phyloP scores from a whole-genome alignment of 2,797 vertebrate genomes.

The Petrocephalus schoutedeni region DNA sequence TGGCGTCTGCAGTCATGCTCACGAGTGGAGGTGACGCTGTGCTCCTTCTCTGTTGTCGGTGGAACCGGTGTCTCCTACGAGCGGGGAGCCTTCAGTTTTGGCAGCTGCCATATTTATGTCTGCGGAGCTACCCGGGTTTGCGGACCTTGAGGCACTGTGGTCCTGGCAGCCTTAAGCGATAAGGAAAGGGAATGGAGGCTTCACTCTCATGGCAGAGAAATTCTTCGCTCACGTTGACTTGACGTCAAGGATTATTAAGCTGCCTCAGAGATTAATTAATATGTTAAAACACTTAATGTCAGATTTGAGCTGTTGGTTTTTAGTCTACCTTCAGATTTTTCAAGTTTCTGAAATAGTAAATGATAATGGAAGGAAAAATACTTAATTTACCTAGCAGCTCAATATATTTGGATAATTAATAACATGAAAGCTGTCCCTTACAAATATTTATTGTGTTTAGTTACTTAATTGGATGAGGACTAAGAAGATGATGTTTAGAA shows the following conservation, averaged over 20 bases:
- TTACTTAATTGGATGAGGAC: not conserved
- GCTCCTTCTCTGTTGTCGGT: constrained; percentile 40
- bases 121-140: constrained; percentile 53
- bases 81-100: constrained; percentile 40
- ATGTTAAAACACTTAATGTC: constrained; percentile 1
- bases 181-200: constrained; percentile 27
- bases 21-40: constrained; percentile 58
- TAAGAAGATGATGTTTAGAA: not conserved
- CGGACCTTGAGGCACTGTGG: constrained; percentile 40
- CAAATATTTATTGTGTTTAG: not conserved
- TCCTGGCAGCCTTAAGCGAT: constrained; percentile 36
- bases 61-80: constrained; percentile 42
- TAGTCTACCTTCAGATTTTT: not conserved
- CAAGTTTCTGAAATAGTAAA: not conserved
- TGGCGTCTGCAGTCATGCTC: constrained; percentile 60
- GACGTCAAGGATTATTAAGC: constrained; percentile 1
- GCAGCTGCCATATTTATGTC: constrained; percentile 63
- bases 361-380: not conserved
- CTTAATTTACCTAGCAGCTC: not conserved
- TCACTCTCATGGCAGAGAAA: constrained; percentile 22
- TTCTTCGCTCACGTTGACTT: not conserved
- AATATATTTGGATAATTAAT: constrained; percentile 1
- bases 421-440: not conserved
- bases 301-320: not conserved
- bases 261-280: not conserved